A percentile compares a stretch with the other conserved stretches of the same genome.
These are phyloP conservation scores for Lepidotrigona ventralis DNA, from an alignment of 1,140 invertebrate species.

Conservation along the genomic window DNA sequence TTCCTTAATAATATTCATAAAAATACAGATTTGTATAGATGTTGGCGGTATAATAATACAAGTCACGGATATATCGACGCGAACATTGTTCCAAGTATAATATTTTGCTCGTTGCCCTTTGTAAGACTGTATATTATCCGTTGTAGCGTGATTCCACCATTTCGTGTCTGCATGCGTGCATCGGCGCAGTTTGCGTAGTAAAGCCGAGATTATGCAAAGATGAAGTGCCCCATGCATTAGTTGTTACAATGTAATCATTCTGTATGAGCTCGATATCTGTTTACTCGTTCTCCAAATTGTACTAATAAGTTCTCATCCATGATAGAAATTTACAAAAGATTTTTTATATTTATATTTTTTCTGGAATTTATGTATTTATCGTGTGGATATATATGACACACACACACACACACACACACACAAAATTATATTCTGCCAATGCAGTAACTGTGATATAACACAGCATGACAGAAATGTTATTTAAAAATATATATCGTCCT, in stretches of 20 bases:
- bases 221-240: neutral
- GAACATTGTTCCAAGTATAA: neutral
- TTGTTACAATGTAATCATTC: neutral
- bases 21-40: neutral
- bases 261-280: no score
- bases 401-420: no score
- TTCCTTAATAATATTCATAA: neutral
- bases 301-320: no score
- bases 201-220: neutral
- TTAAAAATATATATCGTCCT: no score
- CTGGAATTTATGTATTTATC: no score
- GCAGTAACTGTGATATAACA: no score
- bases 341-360: no score
- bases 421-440: no score
- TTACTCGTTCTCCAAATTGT: no score
- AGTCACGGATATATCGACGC: neutral
- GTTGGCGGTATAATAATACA: neutral
- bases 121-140: neutral
- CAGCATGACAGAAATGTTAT: no score
- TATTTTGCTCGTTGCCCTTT: neutral
- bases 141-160: neutral
- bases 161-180: neutral
- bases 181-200: constrained; percentile 11
- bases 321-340: no score
- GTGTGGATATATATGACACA: no score